These are phyloP conservation scores for Cydia pomonella DNA, from an alignment of 1,140 invertebrate species.

Conservation along the genomic window DNA sequence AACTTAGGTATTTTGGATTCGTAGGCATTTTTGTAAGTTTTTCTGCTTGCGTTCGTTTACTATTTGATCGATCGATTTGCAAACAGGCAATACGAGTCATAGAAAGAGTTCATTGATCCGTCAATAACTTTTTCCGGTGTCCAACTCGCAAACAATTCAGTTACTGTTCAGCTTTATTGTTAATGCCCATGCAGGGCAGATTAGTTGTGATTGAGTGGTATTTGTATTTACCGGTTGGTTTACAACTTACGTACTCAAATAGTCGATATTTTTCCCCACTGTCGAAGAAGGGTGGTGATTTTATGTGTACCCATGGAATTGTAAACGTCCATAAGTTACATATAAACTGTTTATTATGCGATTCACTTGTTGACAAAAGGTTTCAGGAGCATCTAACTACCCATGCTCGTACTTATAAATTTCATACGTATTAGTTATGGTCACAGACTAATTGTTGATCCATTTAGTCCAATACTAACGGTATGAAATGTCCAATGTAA, in stretches of 20 bases:
- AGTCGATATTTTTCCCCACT: no score
- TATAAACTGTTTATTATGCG: no score
- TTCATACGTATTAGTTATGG: no score
- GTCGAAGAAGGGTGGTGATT: no score
- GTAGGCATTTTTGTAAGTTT: neutral
- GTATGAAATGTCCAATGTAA: no score
- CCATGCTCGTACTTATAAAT: no score
- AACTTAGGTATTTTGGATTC: neutral
- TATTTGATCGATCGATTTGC: neutral
- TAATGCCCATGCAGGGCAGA: neutral
- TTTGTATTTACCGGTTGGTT: neutral
- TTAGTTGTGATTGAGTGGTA: neutral
- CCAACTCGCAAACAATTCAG: constrained; percentile 3
- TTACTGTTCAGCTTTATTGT: constrained; percentile 3
- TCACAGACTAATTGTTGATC: no score
- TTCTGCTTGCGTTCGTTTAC: neutral
- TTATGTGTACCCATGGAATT: no score
- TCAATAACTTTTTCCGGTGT: neutral
- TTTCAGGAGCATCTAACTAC: no score
- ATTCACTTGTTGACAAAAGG: no score
- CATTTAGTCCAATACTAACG: no score
- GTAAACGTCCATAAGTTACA: no score
- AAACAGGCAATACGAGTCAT: neutral
- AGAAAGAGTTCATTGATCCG: constrained; percentile 12
- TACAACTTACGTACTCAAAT: neutral